Evolutionary conservation across 2,888 invertebrate species (phyloP).

Genomic region (Deilephila elpenor): DNA sequence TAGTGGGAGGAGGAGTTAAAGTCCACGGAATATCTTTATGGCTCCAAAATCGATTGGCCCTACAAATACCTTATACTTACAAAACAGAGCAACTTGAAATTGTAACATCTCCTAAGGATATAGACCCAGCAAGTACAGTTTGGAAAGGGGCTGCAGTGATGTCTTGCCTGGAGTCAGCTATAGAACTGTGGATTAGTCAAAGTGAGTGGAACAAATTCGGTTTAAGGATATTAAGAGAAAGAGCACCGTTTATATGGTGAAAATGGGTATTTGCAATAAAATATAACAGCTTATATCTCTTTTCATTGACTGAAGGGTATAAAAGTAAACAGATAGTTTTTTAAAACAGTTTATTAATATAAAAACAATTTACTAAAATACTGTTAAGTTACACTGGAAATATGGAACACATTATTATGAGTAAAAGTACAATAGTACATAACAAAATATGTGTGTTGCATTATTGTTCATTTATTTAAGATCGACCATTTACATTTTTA

Average conservation of each 20-base stretch:
- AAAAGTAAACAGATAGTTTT: conserved; percentile 6
- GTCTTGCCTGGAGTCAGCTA: conserved; percentile 96
- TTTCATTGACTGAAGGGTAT: background rate
- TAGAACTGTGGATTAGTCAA: conserved; percentile 95
- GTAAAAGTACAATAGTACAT: background rate
- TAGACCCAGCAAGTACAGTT: conserved; percentile 94
- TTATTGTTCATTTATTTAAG: no score
- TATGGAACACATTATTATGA: background rate
- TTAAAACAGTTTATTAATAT: background rate
- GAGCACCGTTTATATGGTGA: conserved; percentile 96
- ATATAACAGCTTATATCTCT: background rate
- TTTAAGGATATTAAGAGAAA: conserved; percentile 93
- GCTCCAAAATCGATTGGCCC: conserved; percentile 93
- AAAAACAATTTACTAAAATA: conserved; percentile 8
- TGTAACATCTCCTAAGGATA: conserved; percentile 95
- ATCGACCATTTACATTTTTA: no score
- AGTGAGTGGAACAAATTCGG: conserved; percentile 95
- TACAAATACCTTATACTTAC: conserved; percentile 92
- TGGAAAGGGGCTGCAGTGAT: conserved; percentile 98
- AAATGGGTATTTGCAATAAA: background rate
- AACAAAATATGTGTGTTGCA: no score
- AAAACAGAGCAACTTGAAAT: conserved; percentile 94
- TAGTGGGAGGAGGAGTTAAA: conserved; percentile 97
- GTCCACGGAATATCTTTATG: conserved; percentile 92
- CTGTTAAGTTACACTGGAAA: background rate